Conservation (phyloP, 2,113 vertebrate species). For the Rhipidura dahli region DNA sequence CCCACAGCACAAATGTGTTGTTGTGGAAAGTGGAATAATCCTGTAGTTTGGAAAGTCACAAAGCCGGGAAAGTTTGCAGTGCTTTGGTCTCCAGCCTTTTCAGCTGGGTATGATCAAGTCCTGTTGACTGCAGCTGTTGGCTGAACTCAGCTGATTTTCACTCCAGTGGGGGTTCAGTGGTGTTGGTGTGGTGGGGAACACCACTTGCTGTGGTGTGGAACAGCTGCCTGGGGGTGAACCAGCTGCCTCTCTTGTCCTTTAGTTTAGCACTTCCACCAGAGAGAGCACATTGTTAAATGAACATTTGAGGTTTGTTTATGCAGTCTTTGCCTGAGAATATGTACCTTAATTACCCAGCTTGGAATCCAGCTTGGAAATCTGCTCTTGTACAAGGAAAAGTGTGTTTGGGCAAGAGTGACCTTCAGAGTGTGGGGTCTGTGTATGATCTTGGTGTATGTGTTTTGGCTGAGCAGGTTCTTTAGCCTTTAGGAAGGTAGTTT, state of each 20-base stretch:
- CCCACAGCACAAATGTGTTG: not conserved
- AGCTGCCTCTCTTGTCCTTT: not conserved
- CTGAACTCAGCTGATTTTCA: not conserved
- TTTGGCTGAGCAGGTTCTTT: not conserved
- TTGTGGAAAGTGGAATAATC: not conserved
- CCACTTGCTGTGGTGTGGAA: fast-evolving
- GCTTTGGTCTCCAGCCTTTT: not conserved
- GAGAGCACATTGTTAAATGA: not conserved
- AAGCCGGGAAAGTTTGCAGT: not conserved
- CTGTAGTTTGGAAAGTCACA: not conserved
- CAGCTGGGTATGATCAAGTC: not conserved
- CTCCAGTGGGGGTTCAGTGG: not conserved
- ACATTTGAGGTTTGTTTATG: not conserved
- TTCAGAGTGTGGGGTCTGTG: not conserved
- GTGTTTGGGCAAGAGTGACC: not conserved
- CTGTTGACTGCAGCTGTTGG: not conserved
- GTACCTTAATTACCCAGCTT: not conserved
- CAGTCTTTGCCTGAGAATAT: not conserved
- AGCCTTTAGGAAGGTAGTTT: not conserved
- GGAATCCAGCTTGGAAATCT: not conserved
- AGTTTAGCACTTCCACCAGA: not conserved
- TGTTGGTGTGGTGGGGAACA: not conserved
- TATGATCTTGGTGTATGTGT: not conserved
- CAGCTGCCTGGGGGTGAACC: fast-evolving
- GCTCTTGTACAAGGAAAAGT: not conserved